Conservation (phyloP, 2,113 vertebrate genomes). For the Daboia siamensis region DNA sequence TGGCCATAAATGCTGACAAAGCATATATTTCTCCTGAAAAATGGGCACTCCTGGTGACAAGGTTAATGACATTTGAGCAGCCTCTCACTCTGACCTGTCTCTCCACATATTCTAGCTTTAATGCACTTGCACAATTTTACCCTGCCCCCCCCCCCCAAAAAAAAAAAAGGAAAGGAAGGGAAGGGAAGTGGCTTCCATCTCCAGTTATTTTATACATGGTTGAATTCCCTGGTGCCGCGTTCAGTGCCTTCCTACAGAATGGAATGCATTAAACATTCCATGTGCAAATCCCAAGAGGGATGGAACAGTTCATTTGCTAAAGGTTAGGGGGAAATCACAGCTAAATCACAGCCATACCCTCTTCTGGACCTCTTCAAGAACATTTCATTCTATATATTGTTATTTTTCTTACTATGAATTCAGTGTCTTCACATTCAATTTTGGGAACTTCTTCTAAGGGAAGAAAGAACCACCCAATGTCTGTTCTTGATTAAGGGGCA, state of each 20-base stretch:
- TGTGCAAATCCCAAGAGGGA: neutral
- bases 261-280: constrained; percentile 29
- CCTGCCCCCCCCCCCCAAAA: neutral
- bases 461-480: neutral
- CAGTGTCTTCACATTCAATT: neutral
- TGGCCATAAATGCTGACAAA: constrained; percentile 20
- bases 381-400: neutral
- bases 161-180: neutral
- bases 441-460: neutral
- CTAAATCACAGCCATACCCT: constrained; percentile 10
- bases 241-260: constrained; percentile 9
- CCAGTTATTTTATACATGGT: constrained; percentile 46
- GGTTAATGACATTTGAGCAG: constrained; percentile 55
- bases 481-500: neutral
- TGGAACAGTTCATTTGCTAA: neutral
- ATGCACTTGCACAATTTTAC: constrained; percentile 35
- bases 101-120: constrained; percentile 34
- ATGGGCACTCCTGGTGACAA: constrained; percentile 36
- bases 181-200: constrained; percentile 40
- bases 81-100: constrained; percentile 46
- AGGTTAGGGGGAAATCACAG: neutral
- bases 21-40: constrained; percentile 40
- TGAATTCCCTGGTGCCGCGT: constrained; percentile 35
- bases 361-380: neutral
- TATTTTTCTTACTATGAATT: neutral